Base-by-base conservation (phyloP, 2,113 vertebrate species). In the Zeus faber region DNA sequence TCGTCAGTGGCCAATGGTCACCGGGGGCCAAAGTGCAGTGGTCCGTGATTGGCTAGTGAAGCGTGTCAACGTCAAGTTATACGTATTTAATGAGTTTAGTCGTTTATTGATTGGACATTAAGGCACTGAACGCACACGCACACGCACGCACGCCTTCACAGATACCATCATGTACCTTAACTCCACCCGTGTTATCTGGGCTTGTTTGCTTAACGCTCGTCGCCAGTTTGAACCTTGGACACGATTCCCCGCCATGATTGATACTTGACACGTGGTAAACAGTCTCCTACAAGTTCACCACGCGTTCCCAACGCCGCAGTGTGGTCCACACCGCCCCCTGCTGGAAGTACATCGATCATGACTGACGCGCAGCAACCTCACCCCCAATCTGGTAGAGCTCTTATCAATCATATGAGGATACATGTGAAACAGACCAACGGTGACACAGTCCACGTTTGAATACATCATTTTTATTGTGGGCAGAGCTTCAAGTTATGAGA, bases 401-500 rank as follows among this genome's bases (percentile, higher is more conserved):
- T n/a, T n/a, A n/a, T n/a, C n/a, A n/a, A n/a, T n/a, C n/a, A n/a
- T n/a, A n/a, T n/a, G n/a, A n/a, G n/a, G n/a, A 37, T 29, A 37
- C 13, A 37, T 25, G 21, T 13, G 4, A 58, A 63, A 54, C 11
- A 48, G 54, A 29, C 0, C 49, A 61, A 16, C 14, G 16, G 61
- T 6, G n/a, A 67, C 58, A 41, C 0, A 3, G 9, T 67, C 55
- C 14, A 8, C 18, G 45, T 80, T 48, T 77, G 67, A 80, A 83
- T 85, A 79, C 62, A 70, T 75, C 58, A 17, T 70, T 35, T 86
- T 87, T 83, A 85, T 82, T 87, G 58, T 45, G 58, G 69, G 46
- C 54, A 13, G 22, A 56, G 29, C 16, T 18, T 46, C 25, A 3
- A 56, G 45, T 54, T 49, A 47, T 33, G 16, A 31, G 37, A 58